A percentile compares a stretch with the other conserved stretches of the same genome.
phyloP scores from a whole-genome alignment of 2,113 vertebrate species.

The Prinia subflava region DNA sequence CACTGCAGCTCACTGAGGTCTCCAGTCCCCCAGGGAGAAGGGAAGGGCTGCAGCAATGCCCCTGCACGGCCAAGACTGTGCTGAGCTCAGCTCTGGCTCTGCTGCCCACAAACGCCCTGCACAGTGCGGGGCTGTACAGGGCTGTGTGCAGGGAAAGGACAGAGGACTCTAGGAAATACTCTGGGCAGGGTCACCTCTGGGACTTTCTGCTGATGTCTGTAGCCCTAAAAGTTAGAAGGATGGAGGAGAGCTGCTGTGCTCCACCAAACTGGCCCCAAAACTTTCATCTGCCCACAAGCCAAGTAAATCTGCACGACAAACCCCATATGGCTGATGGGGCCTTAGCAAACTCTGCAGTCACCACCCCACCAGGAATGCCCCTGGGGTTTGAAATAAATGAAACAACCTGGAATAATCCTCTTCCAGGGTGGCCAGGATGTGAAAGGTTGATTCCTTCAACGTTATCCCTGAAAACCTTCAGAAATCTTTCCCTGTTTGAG shows the following conservation, averaged over 20 bases:
- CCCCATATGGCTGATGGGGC: rapidly evolving
- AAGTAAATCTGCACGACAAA: conserved; percentile 61
- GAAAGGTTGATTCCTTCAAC: not conserved
- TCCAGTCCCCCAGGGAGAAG: not conserved
- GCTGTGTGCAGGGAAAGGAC: not conserved
- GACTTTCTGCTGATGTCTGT: conserved; percentile 7
- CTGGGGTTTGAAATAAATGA: not conserved
- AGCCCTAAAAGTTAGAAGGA: conserved; percentile 65
- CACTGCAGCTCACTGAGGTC: not conserved
- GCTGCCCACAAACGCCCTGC: not conserved
- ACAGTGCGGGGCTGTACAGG: not conserved
- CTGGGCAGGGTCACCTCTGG: conserved; percentile 61
- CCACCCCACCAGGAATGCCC: not conserved
- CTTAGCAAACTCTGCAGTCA: not conserved
- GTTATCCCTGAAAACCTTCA: not conserved
- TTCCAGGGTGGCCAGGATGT: not conserved
- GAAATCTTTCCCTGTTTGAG: not conserved
- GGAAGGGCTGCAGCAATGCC: not conserved
- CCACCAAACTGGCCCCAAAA: conserved; percentile 29
- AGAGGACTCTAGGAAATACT: not conserved
- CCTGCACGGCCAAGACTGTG: rapidly evolving
- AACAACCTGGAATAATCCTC: not conserved
- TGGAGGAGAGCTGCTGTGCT: conserved; percentile 71
- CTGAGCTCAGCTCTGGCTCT: not conserved
- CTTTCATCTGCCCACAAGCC: conserved; percentile 58